These are phyloP conservation scores for Zootoca vivipara DNA, from an alignment of 2,113 vertebrate genomes.

Conservation along the genomic window DNA sequence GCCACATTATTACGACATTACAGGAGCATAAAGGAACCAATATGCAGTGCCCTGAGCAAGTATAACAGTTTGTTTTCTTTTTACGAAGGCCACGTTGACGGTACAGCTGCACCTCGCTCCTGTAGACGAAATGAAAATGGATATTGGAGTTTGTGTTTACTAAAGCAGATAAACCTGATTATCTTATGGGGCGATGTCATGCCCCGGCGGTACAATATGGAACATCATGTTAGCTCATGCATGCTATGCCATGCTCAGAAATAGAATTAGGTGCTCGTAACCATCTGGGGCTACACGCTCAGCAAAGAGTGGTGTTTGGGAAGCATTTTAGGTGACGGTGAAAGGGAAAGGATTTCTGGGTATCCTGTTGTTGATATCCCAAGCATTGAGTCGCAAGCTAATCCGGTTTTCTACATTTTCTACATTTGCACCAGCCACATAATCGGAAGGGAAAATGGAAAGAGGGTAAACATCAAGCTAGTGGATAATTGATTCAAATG, in stretches of 20 bases:
- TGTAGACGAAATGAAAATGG: conserved; percentile 16
- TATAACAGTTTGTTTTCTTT: conserved; percentile 27
- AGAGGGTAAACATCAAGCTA: not conserved
- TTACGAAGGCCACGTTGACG: conserved; percentile 11
- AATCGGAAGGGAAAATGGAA: not conserved
- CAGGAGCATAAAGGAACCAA: conserved; percentile 9
- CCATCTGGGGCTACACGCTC: not conserved
- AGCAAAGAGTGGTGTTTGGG: not conserved
- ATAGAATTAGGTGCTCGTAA: conserved; percentile 14
- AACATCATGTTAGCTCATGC: conserved; percentile 32
- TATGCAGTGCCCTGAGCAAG: not conserved
- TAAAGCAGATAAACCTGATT: conserved; percentile 25
- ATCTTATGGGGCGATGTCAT: conserved; percentile 25
- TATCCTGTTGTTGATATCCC: not conserved
- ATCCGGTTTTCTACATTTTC: not conserved
- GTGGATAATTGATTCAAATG: not conserved
- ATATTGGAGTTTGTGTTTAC: conserved; percentile 28
- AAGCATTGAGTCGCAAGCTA: not conserved
- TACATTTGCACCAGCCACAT: not conserved
- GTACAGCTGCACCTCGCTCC: conserved; percentile 1
- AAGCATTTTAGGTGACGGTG: not conserved
- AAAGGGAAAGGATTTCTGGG: not conserved
- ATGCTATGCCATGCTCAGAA: conserved; percentile 18
- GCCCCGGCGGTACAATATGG: conserved; percentile 22
- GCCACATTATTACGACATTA: conserved; percentile 26